Conservation (phyloP, 1,140 invertebrate species). For the Bombus pyrosoma region DNA sequence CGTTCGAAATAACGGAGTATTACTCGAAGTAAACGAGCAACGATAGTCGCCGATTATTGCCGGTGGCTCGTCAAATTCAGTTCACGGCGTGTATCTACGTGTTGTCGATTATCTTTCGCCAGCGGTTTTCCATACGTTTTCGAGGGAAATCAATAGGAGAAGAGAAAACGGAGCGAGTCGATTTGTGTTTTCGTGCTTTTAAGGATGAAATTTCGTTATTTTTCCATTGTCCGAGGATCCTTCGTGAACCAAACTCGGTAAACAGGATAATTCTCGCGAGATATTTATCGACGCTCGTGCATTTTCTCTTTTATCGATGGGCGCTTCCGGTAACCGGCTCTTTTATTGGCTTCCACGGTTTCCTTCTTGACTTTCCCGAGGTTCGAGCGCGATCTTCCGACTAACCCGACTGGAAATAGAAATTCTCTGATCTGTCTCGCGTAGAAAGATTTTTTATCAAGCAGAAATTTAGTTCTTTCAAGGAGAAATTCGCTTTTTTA, state of each 20-base stretch:
- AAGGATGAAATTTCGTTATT: constrained; percentile 33
- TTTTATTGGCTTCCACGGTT: constrained; percentile 8
- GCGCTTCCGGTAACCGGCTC: not conserved
- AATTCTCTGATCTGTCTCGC: not conserved
- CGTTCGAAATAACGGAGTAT: not conserved
- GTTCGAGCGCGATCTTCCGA: not conserved
- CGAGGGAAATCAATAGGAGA: constrained; percentile 1
- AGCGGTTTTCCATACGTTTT: constrained; percentile 23
- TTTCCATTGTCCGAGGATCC: not conserved
- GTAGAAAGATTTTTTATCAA: not conserved
- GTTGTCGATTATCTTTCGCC: not conserved
- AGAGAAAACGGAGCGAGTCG: not conserved
- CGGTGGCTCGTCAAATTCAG: not conserved
- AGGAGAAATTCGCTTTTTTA: not conserved
- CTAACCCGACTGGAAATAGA: not conserved
- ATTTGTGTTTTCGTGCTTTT: constrained; percentile 15
- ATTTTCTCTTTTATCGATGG: not conserved
- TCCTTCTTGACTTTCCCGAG: not conserved
- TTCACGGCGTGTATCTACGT: constrained; percentile 24
- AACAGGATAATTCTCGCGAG: constrained; percentile 48
- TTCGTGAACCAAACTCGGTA: constrained; percentile 9
- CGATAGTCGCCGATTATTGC: not conserved
- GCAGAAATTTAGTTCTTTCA: not conserved
- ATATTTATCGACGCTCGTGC: constrained; percentile 1
- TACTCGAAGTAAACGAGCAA: constrained; percentile 2